A percentile compares a stretch with the other conserved stretches of the same genome.
phyloP scores from a whole-genome alignment of 2,113 vertebrate genomes.

The Corydoras maculifer region DNA sequence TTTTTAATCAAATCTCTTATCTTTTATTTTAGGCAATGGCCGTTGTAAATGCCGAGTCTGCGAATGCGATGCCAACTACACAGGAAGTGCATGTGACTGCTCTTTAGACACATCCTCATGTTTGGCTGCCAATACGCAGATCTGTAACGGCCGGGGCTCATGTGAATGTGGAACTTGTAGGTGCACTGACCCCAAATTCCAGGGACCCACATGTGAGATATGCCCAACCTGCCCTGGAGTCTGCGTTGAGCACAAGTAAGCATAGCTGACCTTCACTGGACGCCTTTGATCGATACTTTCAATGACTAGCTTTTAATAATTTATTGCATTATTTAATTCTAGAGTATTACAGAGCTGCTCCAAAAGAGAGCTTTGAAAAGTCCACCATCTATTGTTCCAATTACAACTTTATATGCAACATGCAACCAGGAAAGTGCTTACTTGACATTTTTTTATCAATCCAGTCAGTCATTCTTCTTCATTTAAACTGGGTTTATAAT shows the following conservation, averaged over 20 bases:
- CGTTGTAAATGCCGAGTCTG: conserved; percentile 88
- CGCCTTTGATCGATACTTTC: too few relatives aligned
- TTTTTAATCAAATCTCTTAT: background rate
- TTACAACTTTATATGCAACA: too few relatives aligned
- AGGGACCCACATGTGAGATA: conserved; percentile 87
- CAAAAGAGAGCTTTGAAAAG: too few relatives aligned
- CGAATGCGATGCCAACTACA: conserved; percentile 87
- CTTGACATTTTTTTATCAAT: too few relatives aligned
- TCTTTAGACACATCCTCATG: conserved; percentile 78
- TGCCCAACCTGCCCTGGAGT: conserved; percentile 92
- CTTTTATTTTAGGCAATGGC: conserved; percentile 72
- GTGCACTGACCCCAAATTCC: conserved; percentile 88
- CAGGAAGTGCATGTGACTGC: conserved; percentile 89
- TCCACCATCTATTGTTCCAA: too few relatives aligned
- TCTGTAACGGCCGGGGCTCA: conserved; percentile 84
- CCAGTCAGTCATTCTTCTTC: too few relatives aligned
- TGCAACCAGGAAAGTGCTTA: too few relatives aligned
- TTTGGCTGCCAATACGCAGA: conserved; percentile 80
- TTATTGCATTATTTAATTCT: too few relatives aligned
- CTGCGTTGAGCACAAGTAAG: conserved; percentile 89
- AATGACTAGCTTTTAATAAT: too few relatives aligned
- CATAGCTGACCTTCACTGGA: conserved; percentile 13
- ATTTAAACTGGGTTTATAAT: too few relatives aligned
- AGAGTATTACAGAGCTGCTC: too few relatives aligned
- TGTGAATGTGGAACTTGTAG: conserved; percentile 89